Evolutionary conservation across 1,140 invertebrate species (phyloP).

Genomic region (Drosophila nikananu): DNA sequence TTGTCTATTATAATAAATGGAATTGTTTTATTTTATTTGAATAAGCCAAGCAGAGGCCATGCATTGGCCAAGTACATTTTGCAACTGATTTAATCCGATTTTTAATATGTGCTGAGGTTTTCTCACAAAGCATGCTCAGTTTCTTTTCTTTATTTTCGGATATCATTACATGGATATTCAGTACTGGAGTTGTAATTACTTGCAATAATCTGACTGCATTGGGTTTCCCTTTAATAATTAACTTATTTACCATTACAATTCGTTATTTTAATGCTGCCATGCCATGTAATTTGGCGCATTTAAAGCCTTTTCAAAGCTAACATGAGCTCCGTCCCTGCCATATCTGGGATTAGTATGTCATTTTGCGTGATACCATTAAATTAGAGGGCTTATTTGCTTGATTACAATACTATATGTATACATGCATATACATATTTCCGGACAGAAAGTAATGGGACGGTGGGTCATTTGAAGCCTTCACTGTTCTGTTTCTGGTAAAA

Average conservation of each 20-base stretch:
- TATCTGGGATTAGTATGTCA: slow-evolving; percentile 4
- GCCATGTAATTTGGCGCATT: background rate
- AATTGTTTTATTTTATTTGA: background rate
- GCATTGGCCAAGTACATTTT: slow-evolving; percentile 48
- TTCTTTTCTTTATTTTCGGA: background rate
- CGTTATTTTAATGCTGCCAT: background rate
- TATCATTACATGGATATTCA: background rate
- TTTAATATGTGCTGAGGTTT: slow-evolving; percentile 62
- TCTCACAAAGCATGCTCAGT: background rate
- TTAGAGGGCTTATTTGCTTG: slow-evolving; percentile 13
- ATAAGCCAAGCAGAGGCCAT: background rate
- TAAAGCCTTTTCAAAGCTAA: background rate
- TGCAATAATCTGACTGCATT: background rate
- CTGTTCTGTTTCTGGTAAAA: background rate
- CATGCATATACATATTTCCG: background rate
- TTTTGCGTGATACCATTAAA: slow-evolving; percentile 7
- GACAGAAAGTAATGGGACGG: background rate
- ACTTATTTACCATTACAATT: background rate
- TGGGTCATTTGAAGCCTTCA: background rate
- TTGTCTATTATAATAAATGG: slow-evolving; percentile 8
- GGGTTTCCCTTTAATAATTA: background rate
- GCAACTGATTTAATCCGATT: slow-evolving; percentile 68
- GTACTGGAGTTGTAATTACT: background rate
- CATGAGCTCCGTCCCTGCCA: background rate
- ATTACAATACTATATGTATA: background rate